These are phyloP conservation scores for Prosapia bicincta DNA, from an alignment of 2,888 invertebrate species.

Conservation along the genomic window DNA sequence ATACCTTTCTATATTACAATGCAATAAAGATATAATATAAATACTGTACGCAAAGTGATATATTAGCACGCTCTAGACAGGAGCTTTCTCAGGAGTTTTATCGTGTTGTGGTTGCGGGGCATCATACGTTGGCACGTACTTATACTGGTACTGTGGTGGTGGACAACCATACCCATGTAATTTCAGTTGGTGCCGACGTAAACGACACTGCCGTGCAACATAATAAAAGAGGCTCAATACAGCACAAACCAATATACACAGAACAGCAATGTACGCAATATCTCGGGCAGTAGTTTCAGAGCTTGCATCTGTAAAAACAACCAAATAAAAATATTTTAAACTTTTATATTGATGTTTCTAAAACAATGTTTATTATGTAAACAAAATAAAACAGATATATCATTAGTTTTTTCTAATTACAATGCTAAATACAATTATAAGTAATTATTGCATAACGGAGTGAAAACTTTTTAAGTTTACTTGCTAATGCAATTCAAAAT, in stretches of 20 bases:
- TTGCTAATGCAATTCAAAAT: no score
- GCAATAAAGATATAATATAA: neutral
- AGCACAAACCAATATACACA: constrained; percentile 25
- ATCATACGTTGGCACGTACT: constrained; percentile 38
- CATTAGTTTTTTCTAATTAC: no score
- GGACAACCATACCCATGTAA: constrained; percentile 35
- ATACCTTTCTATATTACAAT: no score
- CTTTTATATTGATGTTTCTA: no score
- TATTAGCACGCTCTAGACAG: neutral
- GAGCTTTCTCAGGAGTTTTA: constrained; percentile 10
- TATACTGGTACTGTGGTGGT: constrained; percentile 40
- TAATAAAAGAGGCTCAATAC: constrained; percentile 26
- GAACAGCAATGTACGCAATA: constrained; percentile 17
- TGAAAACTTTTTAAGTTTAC: no score
- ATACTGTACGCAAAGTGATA: neutral
- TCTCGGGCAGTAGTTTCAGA: constrained; percentile 1
- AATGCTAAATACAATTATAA: no score
- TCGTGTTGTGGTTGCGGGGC: constrained; percentile 19
- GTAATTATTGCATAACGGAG: no score
- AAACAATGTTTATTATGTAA: no score
- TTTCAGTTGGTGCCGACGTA: constrained; percentile 35
- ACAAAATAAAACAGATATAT: no score
- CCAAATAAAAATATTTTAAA: no score
- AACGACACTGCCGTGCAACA: constrained; percentile 33
- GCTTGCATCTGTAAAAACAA: neutral